A percentile compares a stretch with the other conserved stretches of the same genome.
Conservation (phyloP, 2,888 invertebrate species). For the Melieria picta region DNA sequence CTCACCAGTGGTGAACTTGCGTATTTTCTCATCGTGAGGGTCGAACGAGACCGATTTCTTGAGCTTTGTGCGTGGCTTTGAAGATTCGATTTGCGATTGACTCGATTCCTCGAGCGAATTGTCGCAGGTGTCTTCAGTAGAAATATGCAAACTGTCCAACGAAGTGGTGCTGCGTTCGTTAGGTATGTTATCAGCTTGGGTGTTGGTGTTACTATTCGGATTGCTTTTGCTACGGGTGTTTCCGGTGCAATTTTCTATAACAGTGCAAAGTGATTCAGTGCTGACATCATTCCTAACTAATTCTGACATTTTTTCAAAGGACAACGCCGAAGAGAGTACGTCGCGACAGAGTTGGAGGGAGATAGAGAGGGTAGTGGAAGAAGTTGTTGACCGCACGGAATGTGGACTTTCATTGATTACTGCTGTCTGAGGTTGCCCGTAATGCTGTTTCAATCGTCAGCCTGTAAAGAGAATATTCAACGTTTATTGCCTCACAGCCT, state of each 20-base stretch:
- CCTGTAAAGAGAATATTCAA: too few relatives aligned
- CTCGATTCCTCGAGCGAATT: constrained; percentile 36
- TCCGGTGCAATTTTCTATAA: constrained; percentile 46
- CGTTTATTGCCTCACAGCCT: too few relatives aligned
- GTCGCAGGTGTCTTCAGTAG: constrained; percentile 39
- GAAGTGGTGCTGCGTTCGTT: constrained; percentile 11
- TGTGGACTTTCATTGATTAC: constrained; percentile 27
- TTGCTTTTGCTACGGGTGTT: constrained; percentile 39
- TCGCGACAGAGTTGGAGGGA: constrained; percentile 33
- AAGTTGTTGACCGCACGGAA: constrained; percentile 24
- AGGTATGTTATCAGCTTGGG: constrained; percentile 10
- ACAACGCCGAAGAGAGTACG: constrained; percentile 6
- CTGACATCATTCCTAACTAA: constrained; percentile 48
- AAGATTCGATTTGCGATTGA: not conserved
- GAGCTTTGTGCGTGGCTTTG: constrained; percentile 41
- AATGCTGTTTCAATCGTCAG: too few relatives aligned
- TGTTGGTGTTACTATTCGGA: constrained; percentile 26
- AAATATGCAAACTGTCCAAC: constrained; percentile 26
- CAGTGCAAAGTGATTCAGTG: constrained; percentile 47
- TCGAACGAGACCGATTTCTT: constrained; percentile 63
- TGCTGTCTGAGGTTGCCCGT: not conserved
- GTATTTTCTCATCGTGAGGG: constrained; percentile 60
- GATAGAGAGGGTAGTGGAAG: constrained; percentile 52
- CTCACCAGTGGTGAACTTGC: constrained; percentile 63
- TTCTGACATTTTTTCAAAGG: constrained; percentile 53